Conservation (phyloP, 2,113 vertebrate species). For the Tinamus guttatus region DNA sequence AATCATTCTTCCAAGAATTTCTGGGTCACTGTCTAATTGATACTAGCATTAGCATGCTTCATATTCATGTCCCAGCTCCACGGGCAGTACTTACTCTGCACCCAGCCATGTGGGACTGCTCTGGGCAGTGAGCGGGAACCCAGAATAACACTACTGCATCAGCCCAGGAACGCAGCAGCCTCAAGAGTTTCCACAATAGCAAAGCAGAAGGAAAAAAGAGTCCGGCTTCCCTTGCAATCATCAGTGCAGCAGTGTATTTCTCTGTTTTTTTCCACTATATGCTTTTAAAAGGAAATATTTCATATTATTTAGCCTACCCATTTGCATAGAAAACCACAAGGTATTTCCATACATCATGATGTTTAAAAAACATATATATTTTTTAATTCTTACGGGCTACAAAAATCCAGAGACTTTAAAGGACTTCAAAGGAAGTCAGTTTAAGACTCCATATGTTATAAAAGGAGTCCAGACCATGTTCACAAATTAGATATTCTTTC, state of each 20-base stretch:
- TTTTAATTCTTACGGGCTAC: conserved; percentile 9
- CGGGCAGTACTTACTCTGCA: conserved; percentile 70
- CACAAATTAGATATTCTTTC: conserved; percentile 42
- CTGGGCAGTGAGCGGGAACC: conserved; percentile 51
- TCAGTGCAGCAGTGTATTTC: conserved; percentile 58
- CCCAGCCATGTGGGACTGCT: conserved; percentile 77
- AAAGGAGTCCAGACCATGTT: conserved; percentile 29
- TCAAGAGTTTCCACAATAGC: conserved; percentile 53
- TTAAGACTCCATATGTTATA: conserved; percentile 53
- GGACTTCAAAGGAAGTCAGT: conserved; percentile 73
- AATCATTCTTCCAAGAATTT: conserved; percentile 88
- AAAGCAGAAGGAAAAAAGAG: conserved; percentile 58
- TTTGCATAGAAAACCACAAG: conserved; percentile 76
- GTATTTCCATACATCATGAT: conserved; percentile 64
- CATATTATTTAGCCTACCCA: conserved; percentile 73
- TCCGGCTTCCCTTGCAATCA: conserved; percentile 67
- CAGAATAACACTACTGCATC: not conserved
- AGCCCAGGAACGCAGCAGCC: conserved; percentile 47
- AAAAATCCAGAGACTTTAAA: conserved; percentile 35
- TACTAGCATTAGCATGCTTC: conserved; percentile 87
- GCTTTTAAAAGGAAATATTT: conserved; percentile 71
- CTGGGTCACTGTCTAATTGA: conserved; percentile 94
- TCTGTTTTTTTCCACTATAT: conserved; percentile 56
- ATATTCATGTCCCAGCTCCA: conserved; percentile 81
- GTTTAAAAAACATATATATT: not conserved